Base-by-base conservation (phyloP, 1,140 invertebrate genomes). In the Steinernema feltiae region DNA sequence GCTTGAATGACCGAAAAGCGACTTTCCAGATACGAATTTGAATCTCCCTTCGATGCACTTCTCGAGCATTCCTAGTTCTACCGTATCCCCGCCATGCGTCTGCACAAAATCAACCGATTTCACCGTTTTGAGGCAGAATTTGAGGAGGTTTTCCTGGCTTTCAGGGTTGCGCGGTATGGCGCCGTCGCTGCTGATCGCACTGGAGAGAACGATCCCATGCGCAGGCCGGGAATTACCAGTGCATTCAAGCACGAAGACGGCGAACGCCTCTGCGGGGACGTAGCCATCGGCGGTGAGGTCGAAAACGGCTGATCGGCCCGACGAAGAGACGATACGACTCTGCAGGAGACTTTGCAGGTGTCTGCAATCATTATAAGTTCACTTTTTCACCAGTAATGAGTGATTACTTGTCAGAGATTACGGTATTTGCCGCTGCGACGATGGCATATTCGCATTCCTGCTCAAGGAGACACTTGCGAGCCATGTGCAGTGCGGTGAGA, bases 291-390 rank as follows among this genome's bases (percentile, higher is more conserved):
- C 76, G 70, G 76, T 74, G 29, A 63, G 72, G 32, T 77, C 76
- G 35, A 77, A 77, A 18, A 73, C 72, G 46, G 76, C 72, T 3
- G 72, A 69, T 3, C 76, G 72, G 18, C 76, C 76, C 17, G 73
- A 70, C 0, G 76, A 73, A 12, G 76, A 77, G n/a, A 77, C 69
- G 63, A 77, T 71, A 27, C 74, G 76, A 30, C 63, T 71, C n/a
- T 77, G 72, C 35, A 74, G 74, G n/a, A 77, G 72, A 94, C 94
- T 82, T 94, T 92, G 80, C 18, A 81, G 69, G 71, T 32, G n/a
- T 7, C 15, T 46, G 27, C 77, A 15, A 27, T 17, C 3, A 27
- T 3, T 12, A 63, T 7, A n/a, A n/a, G 41, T 7, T 63, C 24
- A 63, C 3, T 12, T 17, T 17, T n/a, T 63, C 24, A 63, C 24